Evolutionary conservation across 2,797 vertebrate species (phyloP), one percentile per base, ranked within the genome.

Genomic region (Brachymystax lenok): DNA sequence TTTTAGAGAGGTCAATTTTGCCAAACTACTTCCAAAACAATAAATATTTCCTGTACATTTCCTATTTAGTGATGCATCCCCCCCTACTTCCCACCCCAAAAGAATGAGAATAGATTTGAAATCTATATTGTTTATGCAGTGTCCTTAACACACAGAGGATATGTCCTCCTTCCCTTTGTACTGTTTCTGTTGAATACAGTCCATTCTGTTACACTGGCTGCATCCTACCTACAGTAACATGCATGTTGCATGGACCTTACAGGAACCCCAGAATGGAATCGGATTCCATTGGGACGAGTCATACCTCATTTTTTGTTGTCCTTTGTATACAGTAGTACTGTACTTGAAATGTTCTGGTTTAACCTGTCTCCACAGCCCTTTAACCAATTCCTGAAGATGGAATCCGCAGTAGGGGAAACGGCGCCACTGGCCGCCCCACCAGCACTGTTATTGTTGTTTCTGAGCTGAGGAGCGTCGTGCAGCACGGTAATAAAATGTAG

Each of bases 161-260:
- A 35, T 71, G 51, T 35, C 71, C 66, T 40, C 30, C 10, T 79
- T 77, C 51, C 68, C 64, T 86, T 88, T 50, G 54, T 76, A 71
- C 54, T 24, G 14, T 66, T 69, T 28, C 69, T 40, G 63, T 74
- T 63, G 35, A 79, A 71, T 71, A 59, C 30, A 54, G 35, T 74
- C 19, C 51, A 74, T 77, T 80, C 77, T 67, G 82, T 72, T 52
- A 75, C 52, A 56, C 1, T 71, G 24, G 72, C 10, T 3, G 27
- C 76, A 70, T 74, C 78, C 71, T 74, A 19, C 69, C 40, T 75
- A 79, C 71, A 40, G 74, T 85, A 69, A 80, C 84, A 86, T 85
- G 86, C 88, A 88, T 88, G 87, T 85, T 87, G 88, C 86, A 88
- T 84, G 88, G 84, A 80, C 67, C 80, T 77, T 76, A 73, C 81